Conservation (phyloP, 1,140 invertebrate genomes). For the Lasioglossum albipes region DNA sequence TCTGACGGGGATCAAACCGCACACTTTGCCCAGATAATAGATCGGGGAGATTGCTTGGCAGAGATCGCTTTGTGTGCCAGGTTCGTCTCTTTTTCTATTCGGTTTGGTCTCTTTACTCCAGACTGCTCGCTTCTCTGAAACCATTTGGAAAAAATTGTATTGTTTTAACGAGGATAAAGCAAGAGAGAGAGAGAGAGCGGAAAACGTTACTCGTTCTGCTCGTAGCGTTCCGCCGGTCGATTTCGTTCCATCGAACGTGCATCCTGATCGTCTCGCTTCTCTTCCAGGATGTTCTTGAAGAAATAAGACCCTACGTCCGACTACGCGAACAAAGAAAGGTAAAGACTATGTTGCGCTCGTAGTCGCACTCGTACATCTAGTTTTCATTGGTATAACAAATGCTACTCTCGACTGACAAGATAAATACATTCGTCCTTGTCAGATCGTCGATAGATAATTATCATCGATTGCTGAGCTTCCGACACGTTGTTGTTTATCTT, state of each 20-base stretch:
- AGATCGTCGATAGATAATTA: conserved; percentile 54
- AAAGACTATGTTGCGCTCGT: too few species aligned
- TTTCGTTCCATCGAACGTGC: conserved; percentile 22
- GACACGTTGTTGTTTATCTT: conserved; percentile 45
- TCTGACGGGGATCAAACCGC: conserved; percentile 69
- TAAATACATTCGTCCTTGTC: conserved; percentile 47
- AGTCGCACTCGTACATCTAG: too few species aligned
- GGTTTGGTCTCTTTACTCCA: background rate
- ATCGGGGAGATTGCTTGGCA: conserved; percentile 69
- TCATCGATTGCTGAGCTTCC: conserved; percentile 41
- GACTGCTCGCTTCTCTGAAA: conserved; percentile 6
- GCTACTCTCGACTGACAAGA: background rate
- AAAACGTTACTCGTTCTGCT: conserved; percentile 15
- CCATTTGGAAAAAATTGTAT: background rate
- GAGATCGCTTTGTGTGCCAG: conserved; percentile 54
- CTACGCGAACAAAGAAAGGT: too few species aligned
- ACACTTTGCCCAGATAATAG: conserved; percentile 70
- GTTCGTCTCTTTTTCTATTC: background rate
- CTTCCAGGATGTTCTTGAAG: background rate
- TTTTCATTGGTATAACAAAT: background rate
- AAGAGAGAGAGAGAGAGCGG: background rate
- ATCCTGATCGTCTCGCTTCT: background rate
- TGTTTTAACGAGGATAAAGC: too few species aligned
- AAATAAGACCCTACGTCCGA: background rate
- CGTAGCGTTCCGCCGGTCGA: background rate